These are phyloP conservation scores for Chiloscyllium plagiosum DNA, from an alignment of 2,113 vertebrate species.

Conservation along the genomic window DNA sequence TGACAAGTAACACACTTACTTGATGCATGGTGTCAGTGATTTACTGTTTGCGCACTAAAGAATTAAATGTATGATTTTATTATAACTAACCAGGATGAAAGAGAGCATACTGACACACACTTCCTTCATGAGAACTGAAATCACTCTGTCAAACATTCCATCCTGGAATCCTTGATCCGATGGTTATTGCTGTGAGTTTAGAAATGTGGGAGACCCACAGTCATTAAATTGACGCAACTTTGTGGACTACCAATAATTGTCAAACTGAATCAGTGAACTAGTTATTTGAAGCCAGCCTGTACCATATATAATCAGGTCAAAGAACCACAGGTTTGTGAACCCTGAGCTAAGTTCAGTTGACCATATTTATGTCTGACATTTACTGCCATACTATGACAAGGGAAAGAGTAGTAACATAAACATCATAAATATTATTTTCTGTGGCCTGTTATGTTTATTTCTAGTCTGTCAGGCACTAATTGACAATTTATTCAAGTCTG, in stretches of 20 bases:
- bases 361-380: background rate
- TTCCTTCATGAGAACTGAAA: background rate
- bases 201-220: background rate
- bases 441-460: background rate
- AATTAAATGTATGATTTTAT: background rate
- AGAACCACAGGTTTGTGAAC: slow-evolving; percentile 14
- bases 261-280: background rate
- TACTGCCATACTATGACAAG: background rate
- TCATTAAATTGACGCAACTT: background rate
- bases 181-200: background rate
- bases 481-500: background rate
- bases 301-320: background rate
- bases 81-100: background rate
- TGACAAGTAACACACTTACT: background rate
- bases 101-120: background rate
- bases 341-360: background rate
- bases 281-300: background rate
- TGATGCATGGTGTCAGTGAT: background rate
- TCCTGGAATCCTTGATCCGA: background rate
- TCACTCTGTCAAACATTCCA: background rate
- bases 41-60: background rate
- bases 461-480: background rate
- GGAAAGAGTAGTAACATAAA: background rate
- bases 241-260: background rate
- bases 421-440: background rate